Evolutionary conservation across 2,888 invertebrate genomes (phyloP), one percentile per base, ranked within the genome.

Genomic region (Tyria jacobaeae): DNA sequence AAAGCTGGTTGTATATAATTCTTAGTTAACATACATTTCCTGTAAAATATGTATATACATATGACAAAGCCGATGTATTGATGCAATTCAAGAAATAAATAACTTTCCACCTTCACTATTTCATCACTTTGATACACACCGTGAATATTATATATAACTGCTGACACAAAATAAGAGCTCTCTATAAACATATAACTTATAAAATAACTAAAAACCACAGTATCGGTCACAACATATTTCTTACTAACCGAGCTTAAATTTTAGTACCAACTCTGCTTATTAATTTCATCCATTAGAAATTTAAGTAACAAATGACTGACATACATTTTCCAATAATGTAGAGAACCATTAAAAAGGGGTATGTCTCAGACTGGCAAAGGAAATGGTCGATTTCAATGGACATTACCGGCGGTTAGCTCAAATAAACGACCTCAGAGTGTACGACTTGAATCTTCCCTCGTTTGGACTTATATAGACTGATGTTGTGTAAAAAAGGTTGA

Each of bases 281-380:
- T 62, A 66, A 66, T 59, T 61, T 35, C n/a, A 21, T 48, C 39
- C 25, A 62, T 55, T 63, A 56, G 21, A 41, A 31, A 35, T 39
- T 47, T 51, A 55, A 54, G 55, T 60, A 59, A 64, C 59, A 62
- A 67, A 67, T 44, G 54, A 17, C 52, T 35, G 12, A 59, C 53
- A 66, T 64, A 73, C 62, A 76, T 66, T 68, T 66, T 53, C 73
- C 67, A 65, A 73, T 76, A 75, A 68, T 53, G 59, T 57, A 49
- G 51, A 57, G 59, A 50, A 24, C 62, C 48, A 59, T 74, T 65
- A 70, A 71, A 74, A 72, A 57, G 60, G 70, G 70, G 62, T 66
- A 58, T 48, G 57, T 31, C 50, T 41, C 27, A 58, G 64, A 39
- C 47, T 7, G 41, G 37, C 17, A 53, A 52, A 65, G 71, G 66